Conservation (phyloP, 2,888 invertebrate species). For the Carpatolechia fugitivella region DNA sequence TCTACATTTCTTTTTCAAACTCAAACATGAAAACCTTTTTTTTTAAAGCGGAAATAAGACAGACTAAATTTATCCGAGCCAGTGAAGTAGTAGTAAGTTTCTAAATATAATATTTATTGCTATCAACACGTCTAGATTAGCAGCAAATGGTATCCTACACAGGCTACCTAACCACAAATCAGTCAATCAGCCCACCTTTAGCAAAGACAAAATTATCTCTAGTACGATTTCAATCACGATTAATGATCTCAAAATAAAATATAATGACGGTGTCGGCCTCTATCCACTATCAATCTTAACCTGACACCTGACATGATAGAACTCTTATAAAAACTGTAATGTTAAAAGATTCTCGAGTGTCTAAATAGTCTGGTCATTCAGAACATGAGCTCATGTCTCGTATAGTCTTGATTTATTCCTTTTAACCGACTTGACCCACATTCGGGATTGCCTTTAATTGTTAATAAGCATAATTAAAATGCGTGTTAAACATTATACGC, state of each 20-base stretch:
- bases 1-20: no score
- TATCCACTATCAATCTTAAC: constrained; percentile 34
- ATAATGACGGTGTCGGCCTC: constrained; percentile 65
- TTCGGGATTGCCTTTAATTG: constrained; percentile 76
- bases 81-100: no score
- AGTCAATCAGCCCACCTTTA: not conserved
- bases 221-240: constrained; percentile 59
- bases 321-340: not conserved
- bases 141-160: no score
- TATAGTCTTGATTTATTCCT: constrained; percentile 72
- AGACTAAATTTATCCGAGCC: no score
- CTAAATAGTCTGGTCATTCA: not conserved
- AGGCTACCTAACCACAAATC: not conserved
- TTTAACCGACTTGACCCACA: constrained; percentile 75
- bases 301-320: constrained; percentile 20
- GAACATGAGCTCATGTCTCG: constrained; percentile 66
- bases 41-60: no score
- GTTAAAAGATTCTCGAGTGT: not conserved
- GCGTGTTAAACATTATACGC: constrained; percentile 61
- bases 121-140: no score
- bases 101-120: no score
- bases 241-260: constrained; percentile 71
- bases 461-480: constrained; percentile 78
- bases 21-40: no score
- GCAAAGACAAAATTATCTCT: constrained; percentile 24